Conservation (phyloP, 1,140 invertebrate species). For the Papilio dardanus region DNA sequence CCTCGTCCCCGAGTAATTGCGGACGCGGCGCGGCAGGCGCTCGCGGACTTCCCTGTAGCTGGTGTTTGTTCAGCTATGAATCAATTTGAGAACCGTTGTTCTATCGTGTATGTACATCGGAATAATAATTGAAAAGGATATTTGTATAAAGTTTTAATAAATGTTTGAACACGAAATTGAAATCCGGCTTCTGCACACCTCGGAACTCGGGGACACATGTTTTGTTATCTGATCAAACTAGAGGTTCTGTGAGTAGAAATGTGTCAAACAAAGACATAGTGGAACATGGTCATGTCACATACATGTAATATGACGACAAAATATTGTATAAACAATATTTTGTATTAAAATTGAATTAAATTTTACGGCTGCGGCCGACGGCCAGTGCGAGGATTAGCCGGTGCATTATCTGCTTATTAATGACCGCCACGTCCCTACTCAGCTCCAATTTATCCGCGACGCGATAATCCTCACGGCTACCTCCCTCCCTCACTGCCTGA, state of each 20-base stretch:
- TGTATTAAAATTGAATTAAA: neutral
- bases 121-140: constrained; percentile 22
- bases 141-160: constrained; percentile 21
- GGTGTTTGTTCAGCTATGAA: constrained; percentile 13
- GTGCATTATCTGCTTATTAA: constrained; percentile 5
- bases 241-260: no score
- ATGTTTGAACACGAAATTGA: constrained; percentile 5
- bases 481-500: neutral
- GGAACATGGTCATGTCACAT: neutral
- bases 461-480: neutral
- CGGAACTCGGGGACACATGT: no score
- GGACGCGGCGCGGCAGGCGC: neutral
- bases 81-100: constrained; percentile 5
- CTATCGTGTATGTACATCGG: neutral
- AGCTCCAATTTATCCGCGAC: neutral
- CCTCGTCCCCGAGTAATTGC: neutral
- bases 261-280: no score
- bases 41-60: neutral
- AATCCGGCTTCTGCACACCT: neutral
- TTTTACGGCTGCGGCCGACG: neutral
- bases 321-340: no score
- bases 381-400: neutral
- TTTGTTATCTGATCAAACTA: no score
- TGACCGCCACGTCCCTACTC: neutral
- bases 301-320: no score